These are phyloP conservation scores for Ptilorrhoa leucosticta DNA, from an alignment of 2,113 vertebrate species.

Conservation along the genomic window DNA sequence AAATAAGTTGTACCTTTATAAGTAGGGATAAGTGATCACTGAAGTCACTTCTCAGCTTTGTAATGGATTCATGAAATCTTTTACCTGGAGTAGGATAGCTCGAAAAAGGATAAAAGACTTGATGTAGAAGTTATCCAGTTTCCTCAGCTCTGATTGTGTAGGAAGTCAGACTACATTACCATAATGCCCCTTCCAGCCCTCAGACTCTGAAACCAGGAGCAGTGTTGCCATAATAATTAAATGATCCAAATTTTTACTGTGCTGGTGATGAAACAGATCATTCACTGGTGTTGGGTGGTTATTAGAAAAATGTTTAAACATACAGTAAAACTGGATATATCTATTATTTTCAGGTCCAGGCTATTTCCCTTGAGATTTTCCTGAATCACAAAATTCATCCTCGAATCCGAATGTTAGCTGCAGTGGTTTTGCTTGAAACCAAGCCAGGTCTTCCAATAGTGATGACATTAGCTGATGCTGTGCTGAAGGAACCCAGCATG, in stretches of 20 bases:
- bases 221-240: neutral
- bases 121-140: neutral
- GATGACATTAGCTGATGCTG: constrained; percentile 32
- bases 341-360: constrained; percentile 56
- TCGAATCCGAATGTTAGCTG: constrained; percentile 38
- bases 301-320: neutral
- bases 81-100: neutral
- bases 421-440: constrained; percentile 45
- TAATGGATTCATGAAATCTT: neutral
- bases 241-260: neutral
- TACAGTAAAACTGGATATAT: neutral
- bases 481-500: constrained; percentile 54
- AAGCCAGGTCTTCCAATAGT: constrained; percentile 55
- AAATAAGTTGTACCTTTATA: neutral
- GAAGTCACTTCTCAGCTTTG: neutral
- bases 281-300: neutral
- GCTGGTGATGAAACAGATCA: neutral
- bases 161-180: neutral
- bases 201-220: neutral
- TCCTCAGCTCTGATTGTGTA: neutral
- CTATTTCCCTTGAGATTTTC: constrained; percentile 50
- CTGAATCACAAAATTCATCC: constrained; percentile 43
- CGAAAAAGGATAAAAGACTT: neutral
- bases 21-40: neutral
- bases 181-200: neutral